Evolutionary conservation across 2,113 vertebrate genomes (phyloP), one percentile per base, ranked within the genome.

Genomic region (Otis tarda): DNA sequence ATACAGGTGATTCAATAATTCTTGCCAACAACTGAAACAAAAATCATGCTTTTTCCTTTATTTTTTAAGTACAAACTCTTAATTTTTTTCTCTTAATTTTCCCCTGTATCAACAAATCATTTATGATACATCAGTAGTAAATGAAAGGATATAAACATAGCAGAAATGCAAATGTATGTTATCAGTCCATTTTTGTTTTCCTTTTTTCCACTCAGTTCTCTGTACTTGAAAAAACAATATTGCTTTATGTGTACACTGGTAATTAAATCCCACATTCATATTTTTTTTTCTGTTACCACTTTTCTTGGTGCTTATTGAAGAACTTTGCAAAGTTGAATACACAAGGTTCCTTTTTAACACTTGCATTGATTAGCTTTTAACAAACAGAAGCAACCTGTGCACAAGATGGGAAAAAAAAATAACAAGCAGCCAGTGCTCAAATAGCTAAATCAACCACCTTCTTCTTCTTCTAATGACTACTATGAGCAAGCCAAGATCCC

Each of bases 331-430:
- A 94, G 73, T 60, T 82, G 89, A 93, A 93, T 79, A 56, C 55
- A 63, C 39, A 71, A 90, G 60, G 33, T 73, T 94, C 71, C 43
- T 94, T 96, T 93, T 71, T 65, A 84, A 71, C 59, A 77, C 65
- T 59, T 69, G 7, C 25, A 96, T 96, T 95, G 96, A 97, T 96
- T 95, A 95, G 89, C 65, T 61, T 95, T 90, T 74, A 84, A 80
- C 52, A 89, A 82, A 85, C 74, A 78, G 57, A 75, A 86, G 70
- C 49, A 94, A 89, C 63, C 83, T 94, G 30, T 80, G 80, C 64
- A 89, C 50, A 84, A 56, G 24, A 87, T 52, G 61, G 64, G 53
- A 55, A 28, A 84, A 28, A 84, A 83, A 75, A 82, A 64, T 41
- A 95, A 77, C 43, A 91, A 93, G 75, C 45, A 89, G 49, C 33